Percentiles rank a stretch among this genome's conserved stretches.
These are phyloP conservation scores for Conomelus anceps DNA, from an alignment of 2,888 invertebrate genomes.

Conservation along the genomic window DNA sequence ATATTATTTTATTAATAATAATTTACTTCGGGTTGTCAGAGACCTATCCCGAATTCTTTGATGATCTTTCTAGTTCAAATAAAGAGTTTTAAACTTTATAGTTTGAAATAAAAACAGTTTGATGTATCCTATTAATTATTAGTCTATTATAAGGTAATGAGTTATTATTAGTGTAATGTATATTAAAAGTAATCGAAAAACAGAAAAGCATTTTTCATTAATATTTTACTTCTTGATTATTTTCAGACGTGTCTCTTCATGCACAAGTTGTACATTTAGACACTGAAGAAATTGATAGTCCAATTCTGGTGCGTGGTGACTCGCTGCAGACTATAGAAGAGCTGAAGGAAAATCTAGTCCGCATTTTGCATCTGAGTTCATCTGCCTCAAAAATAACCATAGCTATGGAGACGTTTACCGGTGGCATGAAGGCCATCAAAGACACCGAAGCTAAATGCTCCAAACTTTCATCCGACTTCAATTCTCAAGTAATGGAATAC, in stretches of 20 bases:
- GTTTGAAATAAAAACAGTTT: too few species aligned
- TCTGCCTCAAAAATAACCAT: conserved; percentile 42
- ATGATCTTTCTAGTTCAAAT: too few species aligned
- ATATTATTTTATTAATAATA: too few species aligned
- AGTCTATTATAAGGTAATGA: too few species aligned
- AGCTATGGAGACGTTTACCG: conserved; percentile 37
- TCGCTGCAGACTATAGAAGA: conserved; percentile 50
- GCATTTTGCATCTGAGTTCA: not conserved
- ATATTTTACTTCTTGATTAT: not conserved
- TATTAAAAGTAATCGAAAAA: too few species aligned
- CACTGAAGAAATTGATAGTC: conserved; percentile 52
- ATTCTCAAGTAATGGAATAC: not conserved
- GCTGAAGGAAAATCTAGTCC: conserved; percentile 44
- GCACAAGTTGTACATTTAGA: conserved; percentile 56
- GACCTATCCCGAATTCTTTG: too few species aligned
- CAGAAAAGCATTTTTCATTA: too few species aligned
- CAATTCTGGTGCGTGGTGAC: conserved; percentile 52
- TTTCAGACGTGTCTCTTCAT: conserved; percentile 49
- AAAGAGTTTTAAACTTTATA: too few species aligned
- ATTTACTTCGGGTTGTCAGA: too few species aligned
- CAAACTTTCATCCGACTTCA: not conserved
- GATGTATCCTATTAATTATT: too few species aligned
- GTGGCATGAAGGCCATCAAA: not conserved
- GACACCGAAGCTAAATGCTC: not conserved
- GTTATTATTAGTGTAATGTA: too few species aligned